Evolutionary conservation across 2,888 invertebrate genomes (phyloP).

Genomic region (Nephrotoma flavescens): DNA sequence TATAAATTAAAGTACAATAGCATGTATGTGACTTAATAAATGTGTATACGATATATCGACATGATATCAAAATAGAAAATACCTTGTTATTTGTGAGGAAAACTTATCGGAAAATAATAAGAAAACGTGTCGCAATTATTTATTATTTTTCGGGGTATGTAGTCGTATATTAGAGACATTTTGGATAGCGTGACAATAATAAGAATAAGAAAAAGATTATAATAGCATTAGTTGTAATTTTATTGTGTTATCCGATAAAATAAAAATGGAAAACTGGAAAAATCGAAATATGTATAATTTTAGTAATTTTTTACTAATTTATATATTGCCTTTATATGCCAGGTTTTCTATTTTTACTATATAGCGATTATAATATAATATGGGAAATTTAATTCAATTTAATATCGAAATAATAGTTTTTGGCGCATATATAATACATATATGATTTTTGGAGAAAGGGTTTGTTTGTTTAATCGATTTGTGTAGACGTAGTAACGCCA

Average conservation of each 20-base stretch:
- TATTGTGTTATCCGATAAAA: neutral
- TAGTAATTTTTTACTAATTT: conserved; percentile 1
- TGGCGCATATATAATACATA: neutral
- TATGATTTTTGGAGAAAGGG: neutral
- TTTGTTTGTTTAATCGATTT: neutral
- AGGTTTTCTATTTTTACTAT: neutral
- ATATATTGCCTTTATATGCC: neutral
- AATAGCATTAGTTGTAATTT: conserved; percentile 2
- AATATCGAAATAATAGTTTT: neutral
- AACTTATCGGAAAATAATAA: conserved; percentile 4
- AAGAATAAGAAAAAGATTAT: conserved; percentile 1
- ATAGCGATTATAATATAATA: neutral
- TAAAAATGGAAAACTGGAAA: neutral
- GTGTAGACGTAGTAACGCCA: neutral
- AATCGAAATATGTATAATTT: conserved; percentile 3
- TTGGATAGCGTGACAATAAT: conserved; percentile 2
- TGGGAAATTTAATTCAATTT: neutral
- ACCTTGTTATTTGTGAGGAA: neutral
- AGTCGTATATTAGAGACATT: neutral
- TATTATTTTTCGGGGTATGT: neutral
- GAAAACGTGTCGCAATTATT: conserved; percentile 4
- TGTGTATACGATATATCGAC: neutral
- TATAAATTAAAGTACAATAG: conserved; percentile 2
- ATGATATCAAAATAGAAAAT: neutral
- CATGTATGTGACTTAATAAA: conserved; percentile 2